phyloP scores from a whole-genome alignment of 1,140 invertebrate species.

The Centruroides vittatus region DNA sequence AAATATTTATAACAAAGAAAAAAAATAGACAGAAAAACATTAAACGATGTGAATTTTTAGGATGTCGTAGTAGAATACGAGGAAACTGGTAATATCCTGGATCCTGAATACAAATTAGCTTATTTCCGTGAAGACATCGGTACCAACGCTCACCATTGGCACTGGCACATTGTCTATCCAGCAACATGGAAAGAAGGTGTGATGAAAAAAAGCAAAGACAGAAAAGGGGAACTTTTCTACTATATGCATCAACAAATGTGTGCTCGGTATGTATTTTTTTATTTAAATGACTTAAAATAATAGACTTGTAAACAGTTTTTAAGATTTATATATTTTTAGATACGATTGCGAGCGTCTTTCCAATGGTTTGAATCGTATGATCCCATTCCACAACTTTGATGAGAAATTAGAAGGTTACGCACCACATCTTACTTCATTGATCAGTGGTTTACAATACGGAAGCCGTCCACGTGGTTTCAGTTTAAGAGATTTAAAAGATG shows the following conservation, averaged over 20 bases:
- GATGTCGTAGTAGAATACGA: constrained; percentile 10
- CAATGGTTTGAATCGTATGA: constrained; percentile 32
- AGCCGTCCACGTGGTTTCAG: constrained; percentile 37
- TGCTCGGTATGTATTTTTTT: constrained; percentile 31
- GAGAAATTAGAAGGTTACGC: constrained; percentile 38
- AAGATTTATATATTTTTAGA: constrained; percentile 23
- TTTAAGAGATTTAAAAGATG: constrained; percentile 28
- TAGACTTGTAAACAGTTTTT: not conserved
- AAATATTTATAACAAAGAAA: no score
- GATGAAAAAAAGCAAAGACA: constrained; percentile 38
- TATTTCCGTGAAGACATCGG: constrained; percentile 54
- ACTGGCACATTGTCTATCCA: constrained; percentile 32
- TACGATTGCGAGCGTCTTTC: constrained; percentile 53
- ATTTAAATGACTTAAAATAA: not conserved
- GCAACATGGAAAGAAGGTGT: constrained; percentile 31
- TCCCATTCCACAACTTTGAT: constrained; percentile 9
- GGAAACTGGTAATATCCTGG: constrained; percentile 12
- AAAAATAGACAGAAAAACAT: no score
- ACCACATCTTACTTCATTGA: constrained; percentile 37
- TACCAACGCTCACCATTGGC: constrained; percentile 50
- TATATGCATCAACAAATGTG: constrained; percentile 57
- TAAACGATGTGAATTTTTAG: no score
- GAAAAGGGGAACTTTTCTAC: constrained; percentile 56
- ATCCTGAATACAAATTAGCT: constrained; percentile 35
- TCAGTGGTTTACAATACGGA: constrained; percentile 46